Evolutionary conservation across 1,140 invertebrate species (phyloP), one percentile per base, ranked within the genome.

Genomic region (Drosophila sulfurigaster): DNA sequence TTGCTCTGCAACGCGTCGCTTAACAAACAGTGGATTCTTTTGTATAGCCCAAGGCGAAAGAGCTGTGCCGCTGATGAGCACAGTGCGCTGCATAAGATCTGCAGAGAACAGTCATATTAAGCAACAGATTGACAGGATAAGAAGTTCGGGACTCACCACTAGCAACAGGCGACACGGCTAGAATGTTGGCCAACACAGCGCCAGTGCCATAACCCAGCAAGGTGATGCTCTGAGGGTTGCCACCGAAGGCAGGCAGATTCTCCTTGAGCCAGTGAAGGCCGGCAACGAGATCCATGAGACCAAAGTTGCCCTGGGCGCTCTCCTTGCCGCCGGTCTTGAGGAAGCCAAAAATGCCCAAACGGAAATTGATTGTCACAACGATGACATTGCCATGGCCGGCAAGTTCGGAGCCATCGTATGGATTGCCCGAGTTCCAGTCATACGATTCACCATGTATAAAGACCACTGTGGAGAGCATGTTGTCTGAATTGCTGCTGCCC

Each of bases 321-420:
- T 95, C 95, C 93, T 97, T 96, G 76, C 96, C 95, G 85, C 96
- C 96, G 73, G 97, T 97, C 93, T 97, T 98, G 85, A 98, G 94
- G 94, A 98, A 98, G 98, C 98, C 98, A 91, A 99, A 95, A 79
- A 99, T 96, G 66, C 98, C 99, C 65, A 99, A 95, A 82, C 99
- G 95, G 95, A 99, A 99, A 95, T 99, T 99, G 91, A 99, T 96
- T 79, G 98, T 98, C 91, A 99, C 96, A 71, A 99, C 98, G 90
- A 99, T 97, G 87, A 99, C 95, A 91, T 97, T 96, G 68, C 98
- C 97, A 83, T 97, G 96, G 66, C 97, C 96, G 63, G 98, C 97
- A 52, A 99, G 93, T 28, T 98, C 96, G 62, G 96, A 98, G 63
- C 98, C 98, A 93, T 99, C 98, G 93, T 99, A 98, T 4, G 97